Base-by-base conservation (phyloP, 2,113 vertebrate species). In the Paracanthobrama guichenoti region DNA sequence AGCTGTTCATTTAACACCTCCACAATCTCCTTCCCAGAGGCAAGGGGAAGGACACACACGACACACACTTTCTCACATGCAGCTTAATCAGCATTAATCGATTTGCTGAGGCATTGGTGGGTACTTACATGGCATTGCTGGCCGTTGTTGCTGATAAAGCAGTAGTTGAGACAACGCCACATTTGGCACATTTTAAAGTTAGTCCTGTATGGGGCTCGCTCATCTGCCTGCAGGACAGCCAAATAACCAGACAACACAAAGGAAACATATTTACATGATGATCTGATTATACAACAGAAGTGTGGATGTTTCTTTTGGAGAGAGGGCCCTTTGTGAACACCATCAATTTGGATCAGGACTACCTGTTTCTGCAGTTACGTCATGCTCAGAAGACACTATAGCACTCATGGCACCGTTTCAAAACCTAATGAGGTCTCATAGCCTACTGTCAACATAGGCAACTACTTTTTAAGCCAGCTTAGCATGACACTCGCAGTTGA, bases 171-270 rank as follows among this genome's bases (percentile, higher is more conserved):
- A 99, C 97, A 94, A 99, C 97, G 93, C 98, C 98, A 95, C 98
- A 99, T 95, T 99, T 99, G 96, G 98, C 97, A 96, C 98, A 99
- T 96, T 99, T 99, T 95, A 99, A 96, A 93, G 98, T 99, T 95
- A 99, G 95, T 96, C 98, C 97, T 94, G 97, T 97, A 96, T 99
- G 97, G 92, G 98, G 98, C 95, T 99, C 98, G 93, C 97, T 99
- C 97, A 99, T 99, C 96, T 98, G 98, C 97, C 98, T 99, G 97
- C 94, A 89, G 96, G 95, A 96, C 96, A 96, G 94, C 92, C 94
- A 88, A 90, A 87, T 39, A 86, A 87, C n/a, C 80, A 64, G 46
- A 89, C 78, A 83, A 92, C 87, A 90, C 90, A 82, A 90, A 89
- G 85, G 89, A 87, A 89, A 92, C 88, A 89, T 90, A 91, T 59